phyloP scores from a whole-genome alignment of 2,888 invertebrate species.

The Sesia bembeciformis region DNA sequence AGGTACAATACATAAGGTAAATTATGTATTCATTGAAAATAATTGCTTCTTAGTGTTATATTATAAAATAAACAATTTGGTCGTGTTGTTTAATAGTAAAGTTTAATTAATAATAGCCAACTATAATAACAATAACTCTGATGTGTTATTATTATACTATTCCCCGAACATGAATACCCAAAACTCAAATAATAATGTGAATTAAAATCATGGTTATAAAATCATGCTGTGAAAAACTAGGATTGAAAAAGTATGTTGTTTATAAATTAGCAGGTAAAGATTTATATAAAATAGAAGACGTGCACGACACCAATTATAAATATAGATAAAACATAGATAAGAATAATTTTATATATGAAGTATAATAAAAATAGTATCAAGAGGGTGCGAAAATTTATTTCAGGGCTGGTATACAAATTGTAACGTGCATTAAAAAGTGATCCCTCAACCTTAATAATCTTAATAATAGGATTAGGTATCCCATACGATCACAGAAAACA shows the following conservation, averaged over 20 bases:
- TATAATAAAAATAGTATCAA: not conserved
- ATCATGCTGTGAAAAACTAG: constrained; percentile 9
- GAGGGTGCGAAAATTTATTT: constrained; percentile 1
- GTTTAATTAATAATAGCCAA: not conserved
- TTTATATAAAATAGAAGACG: not conserved
- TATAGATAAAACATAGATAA: constrained; percentile 12
- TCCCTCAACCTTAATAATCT: not conserved
- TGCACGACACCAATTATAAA: constrained; percentile 5
- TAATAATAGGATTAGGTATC: constrained; percentile 29
- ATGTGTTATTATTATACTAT: too few relatives aligned
- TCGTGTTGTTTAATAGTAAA: constrained; percentile 12
- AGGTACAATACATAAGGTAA: not conserved
- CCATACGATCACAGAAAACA: constrained; percentile 31
- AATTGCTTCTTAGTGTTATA: not conserved
- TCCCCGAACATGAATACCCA: not conserved
- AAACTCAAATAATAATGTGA: constrained; percentile 2
- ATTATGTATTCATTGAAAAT: not conserved
- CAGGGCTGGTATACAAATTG: constrained; percentile 2
- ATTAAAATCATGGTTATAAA: constrained; percentile 6
- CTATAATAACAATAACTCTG: too few relatives aligned
- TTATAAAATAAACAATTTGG: not conserved
- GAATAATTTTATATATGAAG: constrained; percentile 1
- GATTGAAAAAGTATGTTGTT: not conserved
- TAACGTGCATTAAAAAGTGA: constrained; percentile 27
- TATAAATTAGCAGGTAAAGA: not conserved